Base-by-base conservation (phyloP, 2,113 vertebrate species). In the Eurypyga helias region DNA sequence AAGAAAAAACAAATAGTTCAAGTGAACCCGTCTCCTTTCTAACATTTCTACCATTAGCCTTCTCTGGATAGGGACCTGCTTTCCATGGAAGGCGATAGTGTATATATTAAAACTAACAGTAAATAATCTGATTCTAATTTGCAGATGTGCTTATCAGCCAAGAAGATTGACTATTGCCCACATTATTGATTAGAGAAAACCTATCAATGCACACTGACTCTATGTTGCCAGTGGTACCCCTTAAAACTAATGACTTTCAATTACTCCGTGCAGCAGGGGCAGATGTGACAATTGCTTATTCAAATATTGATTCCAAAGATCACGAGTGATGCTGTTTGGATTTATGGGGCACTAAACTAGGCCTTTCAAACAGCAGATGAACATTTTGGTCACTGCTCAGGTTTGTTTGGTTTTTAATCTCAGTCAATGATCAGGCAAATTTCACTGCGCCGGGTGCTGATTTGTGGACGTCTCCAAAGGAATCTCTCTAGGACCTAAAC, bases 231-330 rank as follows among this genome's bases (percentile, higher is more conserved):
- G 36, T 91, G 66, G 45, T 89, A 89, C 41, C 81, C 83, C 70
- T 89, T 84, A 87, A 94, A 97, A 91, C 15, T 54, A 95, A 95
- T 72, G 86, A 87, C 72, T 95, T 96, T 72, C 61, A 94, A 91
- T 92, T 93, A 89, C 28, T 93, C 86, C 61, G 19, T 75, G 70
- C 73, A 76, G 57, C 66, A 94, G 71, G 87, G 90, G 90, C 96
- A 96, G 95, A 95, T 91, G 83, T 96, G 92, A 87, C 92, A 95
- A 95, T 57, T 95, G 72, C 77, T 95, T 87, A 93, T 91, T 87
- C 91, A 92, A 72, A 94, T 89, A 97, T 96, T 76, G 95, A 95
- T 92, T 72, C 80, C 83, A 84, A 91, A 94, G 57, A 87, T 79
- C 13, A 9, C 29, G 49, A 87, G 73, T 46, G 65, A 94, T 36